Conservation (phyloP, 2,113 vertebrate genomes). For the Cyanoramphus novaezelandiae region DNA sequence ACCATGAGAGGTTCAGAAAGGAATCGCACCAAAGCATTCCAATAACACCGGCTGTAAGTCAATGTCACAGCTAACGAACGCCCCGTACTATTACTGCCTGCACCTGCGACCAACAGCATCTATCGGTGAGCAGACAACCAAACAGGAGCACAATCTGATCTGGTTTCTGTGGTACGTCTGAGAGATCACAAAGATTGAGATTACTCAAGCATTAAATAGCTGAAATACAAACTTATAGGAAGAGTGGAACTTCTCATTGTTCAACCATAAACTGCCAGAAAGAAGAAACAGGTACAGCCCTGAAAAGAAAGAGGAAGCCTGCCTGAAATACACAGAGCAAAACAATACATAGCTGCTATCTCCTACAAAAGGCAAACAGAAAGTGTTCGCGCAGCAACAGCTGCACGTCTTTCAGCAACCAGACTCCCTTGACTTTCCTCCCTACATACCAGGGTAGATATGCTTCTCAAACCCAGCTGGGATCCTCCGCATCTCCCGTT, state of each 20-base stretch:
- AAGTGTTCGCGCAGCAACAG: accelerated
- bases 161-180: background rate
- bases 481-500: accelerated
- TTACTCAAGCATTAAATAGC: background rate
- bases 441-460: accelerated
- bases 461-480: accelerated
- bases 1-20: background rate
- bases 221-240: background rate
- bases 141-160: background rate
- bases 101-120: background rate
- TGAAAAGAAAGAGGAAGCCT: background rate
- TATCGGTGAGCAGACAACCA: background rate
- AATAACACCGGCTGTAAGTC: background rate
- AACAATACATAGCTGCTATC: accelerated
- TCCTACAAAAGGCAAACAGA: background rate
- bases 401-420: background rate
- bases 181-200: background rate
- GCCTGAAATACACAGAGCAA: background rate
- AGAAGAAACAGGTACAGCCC: background rate
- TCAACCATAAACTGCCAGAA: background rate
- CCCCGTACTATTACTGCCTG: background rate
- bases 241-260: background rate
- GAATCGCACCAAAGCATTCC: background rate
- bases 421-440: background rate
- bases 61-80: background rate